These are phyloP conservation scores for Drosophila greeni DNA, from an alignment of 2,888 invertebrate species.

Conservation along the genomic window DNA sequence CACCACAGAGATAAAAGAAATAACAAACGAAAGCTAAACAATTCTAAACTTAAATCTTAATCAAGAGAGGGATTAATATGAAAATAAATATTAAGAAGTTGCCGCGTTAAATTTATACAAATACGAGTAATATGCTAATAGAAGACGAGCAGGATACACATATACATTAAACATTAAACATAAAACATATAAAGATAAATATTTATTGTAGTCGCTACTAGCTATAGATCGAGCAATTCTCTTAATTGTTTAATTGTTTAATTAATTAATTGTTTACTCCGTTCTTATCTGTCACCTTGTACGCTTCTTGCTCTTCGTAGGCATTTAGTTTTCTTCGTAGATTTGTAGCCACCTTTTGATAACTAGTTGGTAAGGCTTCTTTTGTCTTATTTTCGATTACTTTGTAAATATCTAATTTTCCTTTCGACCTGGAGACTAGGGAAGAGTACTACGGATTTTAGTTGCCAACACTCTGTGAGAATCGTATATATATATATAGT, in stretches of 20 bases:
- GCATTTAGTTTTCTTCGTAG: constrained; percentile 66
- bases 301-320: constrained; percentile 69
- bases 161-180: constrained; percentile 33
- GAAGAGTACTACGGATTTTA: constrained; percentile 43
- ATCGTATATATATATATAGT: constrained; percentile 22
- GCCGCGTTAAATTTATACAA: constrained; percentile 60
- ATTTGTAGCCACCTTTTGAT: constrained; percentile 42
- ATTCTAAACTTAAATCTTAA: constrained; percentile 42
- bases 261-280: constrained; percentile 23
- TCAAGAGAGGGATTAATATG: background rate
- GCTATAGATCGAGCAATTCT: constrained; percentile 40
- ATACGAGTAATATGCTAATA: constrained; percentile 40
- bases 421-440: constrained; percentile 32
- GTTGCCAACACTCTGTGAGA: constrained; percentile 68
- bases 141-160: constrained; percentile 21
- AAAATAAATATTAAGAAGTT: constrained; percentile 36
- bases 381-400: constrained; percentile 28
- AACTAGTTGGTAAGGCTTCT: constrained; percentile 53
- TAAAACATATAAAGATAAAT: constrained; percentile 44
- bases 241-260: constrained; percentile 48
- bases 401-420: constrained; percentile 57
- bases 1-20: constrained; percentile 57
- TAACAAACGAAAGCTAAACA: constrained; percentile 38
- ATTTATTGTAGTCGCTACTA: constrained; percentile 70
- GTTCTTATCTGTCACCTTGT: constrained; percentile 53